Evolutionary conservation across 2,888 invertebrate genomes (phyloP).

Genomic region (Eupithecia dodoneata): DNA sequence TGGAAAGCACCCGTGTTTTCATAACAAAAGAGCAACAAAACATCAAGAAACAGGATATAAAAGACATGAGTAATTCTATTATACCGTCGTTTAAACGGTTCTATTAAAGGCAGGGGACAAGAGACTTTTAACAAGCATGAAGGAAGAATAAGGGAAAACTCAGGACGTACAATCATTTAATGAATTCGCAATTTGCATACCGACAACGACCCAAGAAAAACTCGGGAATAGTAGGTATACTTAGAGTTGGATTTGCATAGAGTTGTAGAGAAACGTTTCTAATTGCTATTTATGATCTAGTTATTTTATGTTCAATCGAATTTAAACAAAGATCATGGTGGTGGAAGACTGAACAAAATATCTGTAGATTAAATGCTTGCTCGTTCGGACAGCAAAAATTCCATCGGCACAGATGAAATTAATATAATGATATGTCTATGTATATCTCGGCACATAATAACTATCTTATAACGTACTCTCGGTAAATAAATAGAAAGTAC

Average conservation of each 20-base stretch:
- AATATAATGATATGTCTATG: too few species aligned
- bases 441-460: too few species aligned
- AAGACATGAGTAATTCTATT: constrained; percentile 48
- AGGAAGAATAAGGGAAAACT: constrained; percentile 65
- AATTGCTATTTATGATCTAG: constrained; percentile 27
- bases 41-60: constrained; percentile 37
- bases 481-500: too few species aligned
- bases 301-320: neutral
- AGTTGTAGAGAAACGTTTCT: constrained; percentile 31
- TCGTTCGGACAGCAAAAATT: neutral
- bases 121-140: constrained; percentile 69
- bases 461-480: too few species aligned
- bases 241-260: constrained; percentile 51
- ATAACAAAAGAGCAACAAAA: constrained; percentile 20
- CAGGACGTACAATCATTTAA: constrained; percentile 76
- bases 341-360: neutral
- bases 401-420: too few species aligned
- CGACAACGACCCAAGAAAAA: constrained; percentile 69
- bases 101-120: constrained; percentile 63
- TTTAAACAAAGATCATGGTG: neutral
- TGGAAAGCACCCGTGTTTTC: neutral
- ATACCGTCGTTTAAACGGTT: constrained; percentile 58
- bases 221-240: constrained; percentile 46
- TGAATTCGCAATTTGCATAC: constrained; percentile 81
- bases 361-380: neutral